Evolutionary conservation across 1,140 invertebrate genomes (phyloP), one percentile per base, ranked within the genome.

Genomic region (Hyposmocoma kahamanoa): DNA sequence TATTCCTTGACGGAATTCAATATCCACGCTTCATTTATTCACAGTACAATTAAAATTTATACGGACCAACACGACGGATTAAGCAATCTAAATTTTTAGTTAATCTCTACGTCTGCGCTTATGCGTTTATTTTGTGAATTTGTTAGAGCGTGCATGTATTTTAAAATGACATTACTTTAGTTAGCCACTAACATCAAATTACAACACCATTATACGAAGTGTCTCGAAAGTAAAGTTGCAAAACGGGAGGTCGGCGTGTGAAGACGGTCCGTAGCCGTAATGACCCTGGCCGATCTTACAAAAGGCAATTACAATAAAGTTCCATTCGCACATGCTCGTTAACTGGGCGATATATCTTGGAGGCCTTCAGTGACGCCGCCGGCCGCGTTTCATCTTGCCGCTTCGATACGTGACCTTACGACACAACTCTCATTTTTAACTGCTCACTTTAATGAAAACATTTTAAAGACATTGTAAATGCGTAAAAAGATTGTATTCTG

Each of bases 261-360:
- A 73, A 68, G 64, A 72, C 67, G 67, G 69, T 69, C 66, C 59
- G 64, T 72, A 79, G 79, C 66, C 60, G 65, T 74, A 81, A 81
- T 79, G 74, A 82, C 78, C 72, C 77, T 66, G 72, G 73, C 72
- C 72, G 71, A 84, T 85, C 84, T 86, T 78, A 76, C 75, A 73
- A 84, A 84, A 84, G 73, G 76, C 82, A 84, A 87, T 87, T 87
- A 84, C 82, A 84, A 84, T 86, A 84, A 83, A 84, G 76, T 82
- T 83, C 66, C 75, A 81, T 84, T 84, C 79, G 67, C 78, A 79
- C 78, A 79, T 72, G 76, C 76, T 85, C 84, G 84, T 87, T 87
- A 87, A 84, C 77, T 75, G 71, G 72, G 62, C 73, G 69, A 79
- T 79, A 81, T 81, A 74, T 77, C 72, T 78, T 56, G 65, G 56